Percentiles rank a stretch among this genome's conserved stretches.
Evolutionary conservation across 2,797 vertebrate genomes (phyloP).

Genomic region (Tenualosa thibaudeaui): DNA sequence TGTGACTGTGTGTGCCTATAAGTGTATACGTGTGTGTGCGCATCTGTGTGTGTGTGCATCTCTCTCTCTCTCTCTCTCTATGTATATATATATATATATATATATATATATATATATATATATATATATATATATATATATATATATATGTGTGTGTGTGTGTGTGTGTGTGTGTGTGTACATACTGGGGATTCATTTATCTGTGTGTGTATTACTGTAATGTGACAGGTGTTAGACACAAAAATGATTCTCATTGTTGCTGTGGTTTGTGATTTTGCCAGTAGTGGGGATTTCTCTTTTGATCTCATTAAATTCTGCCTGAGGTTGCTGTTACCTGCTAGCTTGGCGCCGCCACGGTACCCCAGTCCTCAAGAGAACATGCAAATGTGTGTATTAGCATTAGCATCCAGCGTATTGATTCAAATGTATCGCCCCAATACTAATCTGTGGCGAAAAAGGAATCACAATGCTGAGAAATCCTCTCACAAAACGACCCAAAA

Average conservation of each 20-base stretch:
- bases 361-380: not conserved
- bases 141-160: not conserved
- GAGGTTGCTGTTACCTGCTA: not conserved
- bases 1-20: not conserved
- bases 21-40: not conserved
- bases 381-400: not conserved
- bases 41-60: not conserved
- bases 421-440: not conserved
- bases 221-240: not conserved
- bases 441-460: not conserved
- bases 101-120: no score
- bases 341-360: not conserved
- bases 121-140: not conserved
- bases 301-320: not conserved
- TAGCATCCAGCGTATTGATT: not conserved
- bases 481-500: not conserved
- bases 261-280: not conserved
- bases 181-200: not conserved
- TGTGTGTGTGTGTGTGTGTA: not conserved
- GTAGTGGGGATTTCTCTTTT: not conserved
- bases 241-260: not conserved
- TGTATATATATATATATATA: no score
- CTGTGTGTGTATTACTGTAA: slow-evolving; percentile 2
- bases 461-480: not conserved
- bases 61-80: no score